Evolutionary conservation across 1,140 invertebrate genomes (phyloP).

Genomic region (Ceratosolen fusciceps): DNA sequence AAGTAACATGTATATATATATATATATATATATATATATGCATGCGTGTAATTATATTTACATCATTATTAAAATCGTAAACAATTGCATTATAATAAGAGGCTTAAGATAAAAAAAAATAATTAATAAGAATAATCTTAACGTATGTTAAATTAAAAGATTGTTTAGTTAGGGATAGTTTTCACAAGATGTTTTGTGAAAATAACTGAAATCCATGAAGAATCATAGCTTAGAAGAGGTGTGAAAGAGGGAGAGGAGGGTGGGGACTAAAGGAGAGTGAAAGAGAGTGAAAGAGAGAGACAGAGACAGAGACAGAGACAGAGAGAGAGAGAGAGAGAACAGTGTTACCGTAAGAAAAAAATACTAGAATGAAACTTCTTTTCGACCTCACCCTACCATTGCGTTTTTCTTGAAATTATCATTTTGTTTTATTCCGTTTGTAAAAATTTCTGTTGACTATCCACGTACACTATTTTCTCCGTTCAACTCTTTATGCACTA

Average conservation of each 20-base stretch:
- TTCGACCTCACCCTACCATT: slow-evolving; percentile 33
- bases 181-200: slow-evolving; percentile 19
- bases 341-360: slow-evolving; percentile 24
- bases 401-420: too few relatives aligned
- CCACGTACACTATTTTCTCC: background rate
- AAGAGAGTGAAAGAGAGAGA: too few relatives aligned
- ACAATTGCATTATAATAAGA: background rate
- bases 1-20: too few relatives aligned
- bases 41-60: too few relatives aligned
- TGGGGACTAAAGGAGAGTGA: too few relatives aligned
- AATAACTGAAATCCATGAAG: slow-evolving; percentile 43
- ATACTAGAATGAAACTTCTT: slow-evolving; percentile 8
- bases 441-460: background rate
- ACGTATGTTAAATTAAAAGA: background rate
- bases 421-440: too few relatives aligned
- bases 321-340: too few relatives aligned
- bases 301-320: too few relatives aligned
- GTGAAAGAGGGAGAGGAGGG: too few relatives aligned
- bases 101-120: background rate
- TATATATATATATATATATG: too few relatives aligned
- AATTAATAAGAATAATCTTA: background rate
- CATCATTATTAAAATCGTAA: too few relatives aligned
- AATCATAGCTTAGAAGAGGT: slow-evolving; percentile 19
- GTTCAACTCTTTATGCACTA: background rate
- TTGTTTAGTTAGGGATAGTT: slow-evolving; percentile 8